Evolutionary conservation across 2,797 vertebrate genomes (phyloP), one percentile per base, ranked within the genome.

Genomic region (Clamator glandarius): DNA sequence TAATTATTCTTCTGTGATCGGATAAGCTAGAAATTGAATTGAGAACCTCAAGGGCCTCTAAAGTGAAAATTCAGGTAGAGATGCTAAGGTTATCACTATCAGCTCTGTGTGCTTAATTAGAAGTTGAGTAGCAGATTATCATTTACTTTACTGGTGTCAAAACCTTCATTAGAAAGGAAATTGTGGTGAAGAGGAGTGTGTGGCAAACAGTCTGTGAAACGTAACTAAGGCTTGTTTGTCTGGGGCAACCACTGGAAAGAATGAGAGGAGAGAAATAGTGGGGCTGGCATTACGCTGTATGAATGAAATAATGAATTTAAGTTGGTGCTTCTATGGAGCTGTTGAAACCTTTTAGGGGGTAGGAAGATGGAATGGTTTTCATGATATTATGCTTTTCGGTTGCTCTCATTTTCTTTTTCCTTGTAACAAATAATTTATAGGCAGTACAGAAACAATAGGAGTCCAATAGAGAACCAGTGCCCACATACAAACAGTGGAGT

Each of bases 21-120:
- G 92, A 97, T 92, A 83, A 92, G 64, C 64, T 95, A 84, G 76
- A 95, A 96, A 95, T 94, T 87, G 82, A 95, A 96, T 76, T 93
- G 74, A 78, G 95, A 97, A 94, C 50, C 62, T 95, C 66, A n/a
- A 78, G 86, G 76, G 76, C 58, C 76, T 52, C 66, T 75, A 44
- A 66, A 72, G 63, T 70, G 82, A 93, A 78, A 96, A 95, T 68
- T 91, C 85, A 91, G 84, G 62, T 66, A 39, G 77, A 70, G 61
- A 87, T 70, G 48, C 54, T 91, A 86, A 93, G 91, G 82, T 95
- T 94, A 66, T 85, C 70, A 23, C 72, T 89, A 54, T 90, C 68
- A 85, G 66, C 54, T 96, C 75, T 57, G 11, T 52, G 62, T 89
- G 73, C 76, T 94, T 95, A 92, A 94, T 96, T 95, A 89, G 86